Percentiles rank a stretch among this genome's conserved stretches.
Conservation (phyloP, 2,888 invertebrate species). For the Tetropium fuscum region DNA sequence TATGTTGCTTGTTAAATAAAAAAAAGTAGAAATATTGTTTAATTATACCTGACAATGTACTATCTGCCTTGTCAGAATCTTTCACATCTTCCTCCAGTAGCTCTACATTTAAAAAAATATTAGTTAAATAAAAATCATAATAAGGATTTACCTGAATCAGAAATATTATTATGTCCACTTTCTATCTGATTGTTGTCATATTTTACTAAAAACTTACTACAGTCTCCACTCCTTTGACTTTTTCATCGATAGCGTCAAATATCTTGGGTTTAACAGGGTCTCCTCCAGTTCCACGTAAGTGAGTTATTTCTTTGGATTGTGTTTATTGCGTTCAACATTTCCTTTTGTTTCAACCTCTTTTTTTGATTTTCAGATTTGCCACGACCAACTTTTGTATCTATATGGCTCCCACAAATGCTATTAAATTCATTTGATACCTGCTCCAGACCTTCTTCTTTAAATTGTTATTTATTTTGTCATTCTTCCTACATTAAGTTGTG, state of each 20-base stretch:
- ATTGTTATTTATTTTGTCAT: not conserved
- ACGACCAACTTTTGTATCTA: no score
- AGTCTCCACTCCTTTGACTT: no score
- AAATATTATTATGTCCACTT: not conserved
- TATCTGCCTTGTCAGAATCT: not conserved
- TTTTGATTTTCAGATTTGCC: no score
- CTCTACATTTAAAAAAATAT: not conserved
- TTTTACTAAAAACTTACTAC: not conserved
- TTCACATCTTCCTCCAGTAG: not conserved
- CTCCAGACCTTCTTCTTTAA: no score
- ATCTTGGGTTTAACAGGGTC: no score
- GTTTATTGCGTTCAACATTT: no score
- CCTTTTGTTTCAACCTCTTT: no score
- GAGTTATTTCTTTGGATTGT: no score
- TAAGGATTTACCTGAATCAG: not conserved
- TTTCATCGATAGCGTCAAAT: no score
- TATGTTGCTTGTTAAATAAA: not conserved
- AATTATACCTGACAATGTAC: slow-evolving; percentile 1
- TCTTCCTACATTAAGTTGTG: not conserved
- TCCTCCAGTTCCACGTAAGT: no score
- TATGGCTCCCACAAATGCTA: no score
- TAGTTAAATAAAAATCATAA: not conserved
- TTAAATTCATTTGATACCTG: no score
- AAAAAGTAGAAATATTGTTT: not conserved
- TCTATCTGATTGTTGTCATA: not conserved